These are phyloP conservation scores for Styela clava DNA, from an alignment of 23 tunicate genomes.

Conservation along the genomic window DNA sequence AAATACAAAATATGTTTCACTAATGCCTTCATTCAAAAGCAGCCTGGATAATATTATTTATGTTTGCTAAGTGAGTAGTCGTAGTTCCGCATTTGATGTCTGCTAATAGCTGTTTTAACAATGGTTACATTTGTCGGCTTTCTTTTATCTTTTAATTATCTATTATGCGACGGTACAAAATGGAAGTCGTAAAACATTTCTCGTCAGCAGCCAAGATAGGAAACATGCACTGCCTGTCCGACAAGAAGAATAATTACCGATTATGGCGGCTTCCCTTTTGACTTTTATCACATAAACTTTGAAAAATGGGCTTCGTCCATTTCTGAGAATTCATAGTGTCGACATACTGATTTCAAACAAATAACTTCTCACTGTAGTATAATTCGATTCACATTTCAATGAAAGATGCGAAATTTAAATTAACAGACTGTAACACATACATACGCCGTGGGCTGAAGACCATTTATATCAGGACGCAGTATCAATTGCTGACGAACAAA, in stretches of 20 bases:
- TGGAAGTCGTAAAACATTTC: constrained; percentile 39
- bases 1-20: no score
- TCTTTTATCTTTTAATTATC: constrained; percentile 32
- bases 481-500: no score
- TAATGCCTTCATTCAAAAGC: no score
- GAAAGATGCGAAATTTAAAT: no score
- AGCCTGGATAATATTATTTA: not conserved
- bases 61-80: constrained; percentile 30
- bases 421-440: no score
- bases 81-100: constrained; percentile 26
- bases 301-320: no score
- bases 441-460: no score
- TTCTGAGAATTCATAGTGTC: not conserved
- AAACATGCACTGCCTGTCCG: constrained; percentile 19
- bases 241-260: constrained; percentile 15
- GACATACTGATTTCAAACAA: no score
- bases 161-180: constrained; percentile 27
- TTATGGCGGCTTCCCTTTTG: constrained; percentile 23
- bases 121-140: constrained; percentile 24
- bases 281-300: constrained; percentile 15
- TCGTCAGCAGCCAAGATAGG: constrained; percentile 14
- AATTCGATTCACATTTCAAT: no score
- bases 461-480: no score
- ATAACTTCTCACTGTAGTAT: no score
- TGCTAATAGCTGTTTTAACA: constrained; percentile 26